Evolutionary conservation across 2,113 vertebrate genomes (phyloP).

Genomic region (Butorides virescens): DNA sequence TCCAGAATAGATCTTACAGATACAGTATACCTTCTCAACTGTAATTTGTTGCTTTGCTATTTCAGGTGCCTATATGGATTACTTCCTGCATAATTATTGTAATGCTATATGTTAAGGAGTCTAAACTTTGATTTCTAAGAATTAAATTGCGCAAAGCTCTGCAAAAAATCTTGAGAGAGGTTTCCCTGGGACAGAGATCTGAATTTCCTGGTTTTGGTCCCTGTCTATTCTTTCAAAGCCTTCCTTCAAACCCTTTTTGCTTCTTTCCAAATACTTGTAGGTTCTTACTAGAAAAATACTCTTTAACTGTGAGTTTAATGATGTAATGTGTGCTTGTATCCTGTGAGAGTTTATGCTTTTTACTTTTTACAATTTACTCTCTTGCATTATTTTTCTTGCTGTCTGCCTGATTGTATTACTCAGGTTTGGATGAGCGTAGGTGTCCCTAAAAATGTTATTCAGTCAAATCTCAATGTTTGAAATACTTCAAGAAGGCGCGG

Average conservation of each 20-base stretch:
- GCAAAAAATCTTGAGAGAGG: neutral
- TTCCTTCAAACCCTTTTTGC: neutral
- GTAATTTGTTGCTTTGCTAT: neutral
- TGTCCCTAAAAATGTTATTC: fast-evolving
- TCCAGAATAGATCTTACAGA: neutral
- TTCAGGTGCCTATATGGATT: neutral
- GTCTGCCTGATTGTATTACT: neutral
- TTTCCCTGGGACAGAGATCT: neutral
- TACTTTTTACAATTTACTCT: neutral
- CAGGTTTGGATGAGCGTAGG: neutral
- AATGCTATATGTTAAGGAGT: neutral
- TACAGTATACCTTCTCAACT: neutral
- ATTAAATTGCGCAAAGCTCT: neutral
- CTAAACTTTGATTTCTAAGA: neutral
- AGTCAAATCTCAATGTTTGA: neutral
- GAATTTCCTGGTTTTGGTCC: neutral
- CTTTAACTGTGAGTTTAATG: neutral
- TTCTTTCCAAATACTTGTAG: neutral
- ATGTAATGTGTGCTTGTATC: neutral
- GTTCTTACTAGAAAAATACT: neutral
- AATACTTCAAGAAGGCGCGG: neutral
- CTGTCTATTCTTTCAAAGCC: neutral
- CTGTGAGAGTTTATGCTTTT: neutral
- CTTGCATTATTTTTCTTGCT: neutral
- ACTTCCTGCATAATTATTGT: neutral